Evolutionary conservation across 2,888 invertebrate species (phyloP), one percentile per base, ranked within the genome.

Genomic region (Drosophila seclusa): DNA sequence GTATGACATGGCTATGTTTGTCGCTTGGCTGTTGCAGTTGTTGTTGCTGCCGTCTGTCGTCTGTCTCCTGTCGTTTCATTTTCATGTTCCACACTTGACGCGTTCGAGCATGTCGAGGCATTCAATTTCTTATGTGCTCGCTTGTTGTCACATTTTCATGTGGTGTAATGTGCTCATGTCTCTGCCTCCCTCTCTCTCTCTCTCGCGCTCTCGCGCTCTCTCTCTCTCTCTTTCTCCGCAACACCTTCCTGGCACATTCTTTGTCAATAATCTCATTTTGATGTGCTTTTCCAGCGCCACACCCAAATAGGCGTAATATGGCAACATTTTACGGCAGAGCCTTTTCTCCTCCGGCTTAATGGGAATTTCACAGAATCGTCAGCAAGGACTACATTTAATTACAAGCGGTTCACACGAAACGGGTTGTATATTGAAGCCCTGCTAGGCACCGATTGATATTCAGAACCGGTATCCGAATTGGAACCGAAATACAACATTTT

Each of bases 141-240:
- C 74, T 74, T 73, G 58, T 76, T 77, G 86, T 85, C 86, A 83
- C 79, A 79, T 87, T 83, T 81, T 81, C 83, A 71, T 79, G 75
- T 71, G 80, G 68, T 69, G 87, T 80, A 73, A 73, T 82, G 73
- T 84, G 45, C 61, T 58, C 45, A 7, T 64, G 54, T 68, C 65
- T 7, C n/a, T 3, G 16, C 8, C 52, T 10, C 10, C 2, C 55
- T 21, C 34, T n/a, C 36, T n/a, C 24, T 3, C 10, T 24, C 27
- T 1, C 34, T 18, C 32, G 24, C n/a, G n/a, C 36, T 18, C 36
- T 21, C 18, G 2, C 49, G n/a, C 18, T n/a, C 48, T 16, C 50
- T 4, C 38, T 21, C 50, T 49, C 8, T 8, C 38, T 18, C 38
- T 32, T 7, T 32, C 10, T 21, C 16, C 36, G 13, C 53, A 16